Evolutionary conservation across 2,797 vertebrate genomes (phyloP), one percentile per base, ranked within the genome.

Genomic region (Lacerta agilis): DNA sequence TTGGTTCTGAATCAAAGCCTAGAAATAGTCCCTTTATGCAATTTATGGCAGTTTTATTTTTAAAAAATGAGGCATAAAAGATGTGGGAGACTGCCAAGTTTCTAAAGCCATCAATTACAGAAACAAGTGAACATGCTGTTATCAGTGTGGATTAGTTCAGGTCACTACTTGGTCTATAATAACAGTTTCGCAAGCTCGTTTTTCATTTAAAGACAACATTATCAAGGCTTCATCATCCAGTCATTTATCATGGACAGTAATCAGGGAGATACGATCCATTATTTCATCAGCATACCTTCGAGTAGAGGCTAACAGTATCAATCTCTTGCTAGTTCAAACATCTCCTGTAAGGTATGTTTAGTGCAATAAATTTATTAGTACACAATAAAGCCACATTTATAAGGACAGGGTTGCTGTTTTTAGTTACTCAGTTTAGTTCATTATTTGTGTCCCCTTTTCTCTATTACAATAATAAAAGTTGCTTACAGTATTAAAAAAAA

Each of bases 1-100:
- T 91, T 91, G 82, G 66, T 94, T 90, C 55, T 89, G 90, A 83
- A 86, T 90, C 87, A 90, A 91, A 90, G 33, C 55, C 87, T 88
- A 10, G 91, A 93, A 92, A 85, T 8, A 0, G 64, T 83, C 69
- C 73, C 75, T 92, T 90, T 90, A 85, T 61, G 88, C 36, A 90
- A 77, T 81, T 71, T 25, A 33, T 77, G 84, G 69, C 90, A 86
- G 72, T 10, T 84, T 84, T 92, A 92, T 88, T 64, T 64, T 64
- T 91, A 13, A 81, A 84, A 89, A 83, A 72, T 33, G 89, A 84
- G 83, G n/a, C 0, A 0, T 5, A 17, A 75, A 33, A 86, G 77
- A 77, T 69, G 6, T 84, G 20, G 49, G 15, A 0, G 0, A 23
- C 78, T 84, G 71, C 71, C 84, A 81, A 55, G 20, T 87, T 92